Evolutionary conservation across 1,140 invertebrate species (phyloP), one percentile per base, ranked within the genome.

Genomic region (Oryctes rhinoceros): DNA sequence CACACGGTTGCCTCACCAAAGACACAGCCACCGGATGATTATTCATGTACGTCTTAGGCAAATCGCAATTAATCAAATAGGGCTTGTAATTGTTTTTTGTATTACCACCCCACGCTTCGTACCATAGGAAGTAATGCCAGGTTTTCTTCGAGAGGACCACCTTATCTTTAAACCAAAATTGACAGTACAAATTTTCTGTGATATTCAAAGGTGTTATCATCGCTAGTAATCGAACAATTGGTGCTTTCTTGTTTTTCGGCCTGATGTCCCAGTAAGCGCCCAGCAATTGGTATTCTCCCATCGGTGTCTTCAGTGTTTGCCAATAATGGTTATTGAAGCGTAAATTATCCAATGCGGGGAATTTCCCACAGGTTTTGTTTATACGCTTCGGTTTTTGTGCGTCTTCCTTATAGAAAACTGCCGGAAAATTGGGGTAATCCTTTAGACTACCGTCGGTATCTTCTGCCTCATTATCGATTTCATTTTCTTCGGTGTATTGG

Each of bases 61-160:
- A 91, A 85, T 94, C 93, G 87, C 96, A 97, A 4, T 95, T 94
- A 67, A 97, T 93, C 82, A 97, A 88, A 85, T 96, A 97, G 0
- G 96, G 96, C 86, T 97, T 96, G 83, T 96, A 94, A 76, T 96
- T 93, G 15, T 94, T 94, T 86, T 96, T 93, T 84, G 94, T 94
- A 86, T 96, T 96, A 87, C 97, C 97, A 30, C 96, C 96, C 96
- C 96, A 97, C 86, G 95, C 96, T 71, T 92, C 92, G 84, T 95
- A 94, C 96, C 96, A 97, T 80, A 96, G 94, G 86, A 97, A 97
- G 83, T 96, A 96, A 87, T 96, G 96, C 85, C 96, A 94, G 77
- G 94, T 90, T 2, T 91, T 92, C 82, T 93, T 93, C 9, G 77
- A 48, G 6, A 95, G 92, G 20, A 97, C 91, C 3, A 93, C 91